Evolutionary conservation across 2,888 invertebrate genomes (phyloP).

Genomic region (Drosophila trichaetosa): DNA sequence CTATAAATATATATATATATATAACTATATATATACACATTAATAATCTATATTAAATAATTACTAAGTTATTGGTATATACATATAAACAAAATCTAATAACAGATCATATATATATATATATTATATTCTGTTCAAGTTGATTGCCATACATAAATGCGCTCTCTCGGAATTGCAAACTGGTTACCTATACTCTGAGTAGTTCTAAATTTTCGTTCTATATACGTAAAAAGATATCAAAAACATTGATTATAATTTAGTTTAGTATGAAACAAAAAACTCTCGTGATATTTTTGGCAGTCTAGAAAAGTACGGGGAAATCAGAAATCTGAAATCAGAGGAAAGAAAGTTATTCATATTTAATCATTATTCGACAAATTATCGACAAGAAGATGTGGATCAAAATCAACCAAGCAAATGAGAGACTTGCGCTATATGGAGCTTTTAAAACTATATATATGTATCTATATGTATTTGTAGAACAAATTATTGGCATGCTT

Average conservation of each 20-base stretch:
- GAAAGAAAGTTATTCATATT: conserved; percentile 46
- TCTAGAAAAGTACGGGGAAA: conserved; percentile 32
- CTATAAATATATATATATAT: conserved; percentile 19
- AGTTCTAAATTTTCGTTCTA: conserved; percentile 17
- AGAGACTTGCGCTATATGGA: conserved; percentile 75
- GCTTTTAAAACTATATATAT: conserved; percentile 57
- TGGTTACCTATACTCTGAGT: conserved; percentile 17
- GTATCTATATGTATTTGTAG: conserved; percentile 37
- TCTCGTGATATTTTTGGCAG: conserved; percentile 69
- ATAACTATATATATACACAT: conserved; percentile 36
- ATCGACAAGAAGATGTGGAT: conserved; percentile 27
- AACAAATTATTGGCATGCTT: conserved; percentile 58
- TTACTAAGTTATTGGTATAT: conserved; percentile 52
- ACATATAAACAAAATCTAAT: conserved; percentile 20
- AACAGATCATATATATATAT: conserved; percentile 1
- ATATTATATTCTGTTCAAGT: conserved; percentile 38
- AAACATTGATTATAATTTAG: conserved; percentile 23
- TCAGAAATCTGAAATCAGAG: conserved; percentile 12
- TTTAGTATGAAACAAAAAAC: conserved; percentile 34
- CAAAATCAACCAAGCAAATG: conserved; percentile 41
- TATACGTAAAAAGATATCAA: conserved; percentile 15
- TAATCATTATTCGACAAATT: conserved; percentile 31
- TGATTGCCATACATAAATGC: conserved; percentile 54
- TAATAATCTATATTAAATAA: conserved; percentile 51
- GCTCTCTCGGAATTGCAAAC: conserved; percentile 69